Conservation (phyloP, 2,797 vertebrate genomes). For the Otolemur crassicaudatus region DNA sequence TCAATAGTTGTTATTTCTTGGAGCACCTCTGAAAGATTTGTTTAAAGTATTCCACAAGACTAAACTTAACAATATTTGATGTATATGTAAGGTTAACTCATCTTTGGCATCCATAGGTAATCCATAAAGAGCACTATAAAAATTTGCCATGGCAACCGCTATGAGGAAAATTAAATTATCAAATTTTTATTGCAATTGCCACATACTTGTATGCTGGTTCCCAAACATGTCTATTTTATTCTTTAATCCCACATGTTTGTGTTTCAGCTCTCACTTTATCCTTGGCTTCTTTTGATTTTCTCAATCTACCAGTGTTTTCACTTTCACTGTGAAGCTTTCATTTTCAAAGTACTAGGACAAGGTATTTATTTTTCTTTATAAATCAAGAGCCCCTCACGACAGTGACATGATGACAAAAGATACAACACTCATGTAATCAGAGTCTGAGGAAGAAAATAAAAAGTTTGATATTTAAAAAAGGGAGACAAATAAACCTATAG, state of each 20-base stretch:
- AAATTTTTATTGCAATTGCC: neutral
- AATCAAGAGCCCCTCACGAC: neutral
- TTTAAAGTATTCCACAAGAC: neutral
- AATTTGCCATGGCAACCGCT: neutral
- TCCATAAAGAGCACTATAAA: neutral
- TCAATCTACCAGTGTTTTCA: neutral
- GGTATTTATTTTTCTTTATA: neutral
- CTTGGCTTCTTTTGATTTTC: neutral
- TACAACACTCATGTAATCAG: neutral
- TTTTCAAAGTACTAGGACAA: neutral
- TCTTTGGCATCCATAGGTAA: neutral
- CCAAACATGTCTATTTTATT: neutral
- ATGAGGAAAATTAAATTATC: neutral
- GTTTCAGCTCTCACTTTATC: neutral
- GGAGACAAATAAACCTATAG: neutral
- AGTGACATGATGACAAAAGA: neutral
- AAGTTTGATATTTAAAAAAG: neutral
- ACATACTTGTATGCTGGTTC: neutral
- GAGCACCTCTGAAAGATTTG: neutral
- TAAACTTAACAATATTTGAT: slow-evolving; percentile 41
- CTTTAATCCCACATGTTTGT: neutral
- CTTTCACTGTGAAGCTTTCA: neutral
- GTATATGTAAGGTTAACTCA: neutral
- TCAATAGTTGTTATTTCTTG: neutral
- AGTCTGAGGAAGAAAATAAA: neutral